Conservation (phyloP, 2,888 invertebrate species). For the Ectropis crepuscularia region DNA sequence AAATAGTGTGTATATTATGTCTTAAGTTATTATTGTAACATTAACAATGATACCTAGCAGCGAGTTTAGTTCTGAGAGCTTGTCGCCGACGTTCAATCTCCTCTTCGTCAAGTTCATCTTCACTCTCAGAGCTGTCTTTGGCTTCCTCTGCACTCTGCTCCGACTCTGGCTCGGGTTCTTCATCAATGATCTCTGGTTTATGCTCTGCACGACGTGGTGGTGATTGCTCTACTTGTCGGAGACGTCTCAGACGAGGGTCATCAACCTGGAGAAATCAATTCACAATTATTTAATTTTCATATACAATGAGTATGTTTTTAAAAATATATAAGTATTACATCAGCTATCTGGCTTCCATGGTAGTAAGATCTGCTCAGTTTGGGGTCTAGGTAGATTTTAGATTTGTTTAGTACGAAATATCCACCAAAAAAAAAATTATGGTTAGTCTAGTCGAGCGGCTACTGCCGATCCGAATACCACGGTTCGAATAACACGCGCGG, state of each 20-base stretch:
- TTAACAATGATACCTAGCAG: slow-evolving; percentile 62
- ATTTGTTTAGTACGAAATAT: too few species aligned
- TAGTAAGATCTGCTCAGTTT: too few species aligned
- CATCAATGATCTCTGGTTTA: slow-evolving; percentile 77
- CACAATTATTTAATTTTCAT: too few species aligned
- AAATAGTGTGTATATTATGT: too few species aligned
- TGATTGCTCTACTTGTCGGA: slow-evolving; percentile 86
- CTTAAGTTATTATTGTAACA: not conserved
- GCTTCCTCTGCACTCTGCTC: slow-evolving; percentile 76
- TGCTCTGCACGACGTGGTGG: slow-evolving; percentile 86
- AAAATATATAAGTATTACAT: too few species aligned
- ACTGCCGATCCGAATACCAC: too few species aligned
- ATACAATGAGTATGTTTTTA: not conserved
- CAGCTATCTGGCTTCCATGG: too few species aligned
- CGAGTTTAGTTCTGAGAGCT: slow-evolving; percentile 74
- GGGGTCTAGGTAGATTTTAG: too few species aligned
- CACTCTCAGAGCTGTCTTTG: slow-evolving; percentile 86
- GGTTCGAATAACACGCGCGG: too few species aligned
- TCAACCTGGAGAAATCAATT: slow-evolving; percentile 80
- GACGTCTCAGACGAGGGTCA: slow-evolving; percentile 92
- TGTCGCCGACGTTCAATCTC: slow-evolving; percentile 94
- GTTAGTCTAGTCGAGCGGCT: too few species aligned
- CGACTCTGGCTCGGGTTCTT: slow-evolving; percentile 71
- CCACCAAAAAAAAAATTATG: too few species aligned
- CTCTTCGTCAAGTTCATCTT: slow-evolving; percentile 93